Evolutionary conservation across 2,888 invertebrate genomes (phyloP).

Genomic region (Incurvaria masculella): DNA sequence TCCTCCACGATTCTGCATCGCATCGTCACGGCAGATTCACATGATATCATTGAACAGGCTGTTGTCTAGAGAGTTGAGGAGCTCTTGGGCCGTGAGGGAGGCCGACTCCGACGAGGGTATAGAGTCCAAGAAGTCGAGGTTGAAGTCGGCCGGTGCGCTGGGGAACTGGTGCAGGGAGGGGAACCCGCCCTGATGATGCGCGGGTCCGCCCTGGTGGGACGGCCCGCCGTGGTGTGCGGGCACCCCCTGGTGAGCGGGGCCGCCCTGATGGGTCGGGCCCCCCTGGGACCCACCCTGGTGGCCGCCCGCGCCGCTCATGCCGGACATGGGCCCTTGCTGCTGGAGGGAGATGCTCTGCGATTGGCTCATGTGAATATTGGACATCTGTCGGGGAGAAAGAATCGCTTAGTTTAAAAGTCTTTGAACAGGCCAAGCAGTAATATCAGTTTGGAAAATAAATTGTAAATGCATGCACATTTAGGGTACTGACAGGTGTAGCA

Average conservation of each 20-base stretch:
- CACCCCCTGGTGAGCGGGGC: slow-evolving; percentile 1
- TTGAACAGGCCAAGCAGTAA: slow-evolving; percentile 1
- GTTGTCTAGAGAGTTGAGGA: slow-evolving; percentile 79
- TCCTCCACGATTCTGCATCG: neutral
- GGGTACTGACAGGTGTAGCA: neutral
- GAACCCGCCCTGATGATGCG: slow-evolving; percentile 23
- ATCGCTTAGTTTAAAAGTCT: too few relatives aligned
- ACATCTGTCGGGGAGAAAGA: slow-evolving; percentile 47
- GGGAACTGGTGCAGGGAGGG: slow-evolving; percentile 39
- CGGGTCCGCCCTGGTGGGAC: slow-evolving; percentile 28
- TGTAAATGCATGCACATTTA: neutral
- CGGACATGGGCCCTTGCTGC: slow-evolving; percentile 14
- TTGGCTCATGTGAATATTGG: slow-evolving; percentile 69
- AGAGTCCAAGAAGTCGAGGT: slow-evolving; percentile 82
- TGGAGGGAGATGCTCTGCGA: slow-evolving; percentile 62
- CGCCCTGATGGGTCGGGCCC: too few relatives aligned
- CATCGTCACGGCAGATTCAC: slow-evolving; percentile 24
- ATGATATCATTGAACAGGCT: slow-evolving; percentile 67
- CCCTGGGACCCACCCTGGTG: neutral
- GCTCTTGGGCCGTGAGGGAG: slow-evolving; percentile 76
- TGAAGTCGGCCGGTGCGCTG: slow-evolving; percentile 64
- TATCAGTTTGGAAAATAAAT: slow-evolving; percentile 3
- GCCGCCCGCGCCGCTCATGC: slow-evolving; percentile 1
- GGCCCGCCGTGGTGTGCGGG: neutral
- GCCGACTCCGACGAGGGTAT: slow-evolving; percentile 72